Percentiles rank a stretch among this genome's conserved stretches.
Conservation (phyloP, 2,113 vertebrate genomes). For the Pseudopipra pipra region DNA sequence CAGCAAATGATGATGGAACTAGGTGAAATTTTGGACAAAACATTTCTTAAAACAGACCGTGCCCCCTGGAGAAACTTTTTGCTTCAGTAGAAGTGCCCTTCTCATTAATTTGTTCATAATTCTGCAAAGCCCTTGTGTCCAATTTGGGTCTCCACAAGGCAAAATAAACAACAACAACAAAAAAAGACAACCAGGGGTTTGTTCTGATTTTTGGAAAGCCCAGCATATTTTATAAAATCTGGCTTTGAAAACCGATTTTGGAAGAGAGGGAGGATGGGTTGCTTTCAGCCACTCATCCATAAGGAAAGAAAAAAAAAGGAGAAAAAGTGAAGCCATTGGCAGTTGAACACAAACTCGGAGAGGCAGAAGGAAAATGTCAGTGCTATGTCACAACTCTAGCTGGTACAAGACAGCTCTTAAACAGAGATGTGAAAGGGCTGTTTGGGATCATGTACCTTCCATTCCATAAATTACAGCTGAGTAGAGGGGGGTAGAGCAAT, state of each 20-base stretch:
- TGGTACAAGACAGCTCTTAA: conserved; percentile 41
- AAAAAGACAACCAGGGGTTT: background rate
- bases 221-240: background rate
- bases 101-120: background rate
- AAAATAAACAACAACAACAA: background rate
- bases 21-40: background rate
- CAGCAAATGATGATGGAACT: background rate
- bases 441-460: conserved; percentile 37
- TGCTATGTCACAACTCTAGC: conserved; percentile 30
- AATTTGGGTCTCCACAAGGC: background rate
- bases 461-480: conserved; percentile 43
- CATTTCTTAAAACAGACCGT: background rate
- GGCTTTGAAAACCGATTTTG: background rate
- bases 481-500: background rate
- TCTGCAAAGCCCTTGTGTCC: background rate
- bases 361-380: conserved; percentile 55
- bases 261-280: background rate
- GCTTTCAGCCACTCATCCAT: background rate
- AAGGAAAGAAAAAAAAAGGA: background rate
- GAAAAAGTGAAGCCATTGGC: background rate
- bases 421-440: conserved; percentile 54
- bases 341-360: background rate
- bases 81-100: background rate
- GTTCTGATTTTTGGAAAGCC: background rate
- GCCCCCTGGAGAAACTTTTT: background rate